phyloP scores from a whole-genome alignment of 2,888 invertebrate species.

The Plusia festucae region DNA sequence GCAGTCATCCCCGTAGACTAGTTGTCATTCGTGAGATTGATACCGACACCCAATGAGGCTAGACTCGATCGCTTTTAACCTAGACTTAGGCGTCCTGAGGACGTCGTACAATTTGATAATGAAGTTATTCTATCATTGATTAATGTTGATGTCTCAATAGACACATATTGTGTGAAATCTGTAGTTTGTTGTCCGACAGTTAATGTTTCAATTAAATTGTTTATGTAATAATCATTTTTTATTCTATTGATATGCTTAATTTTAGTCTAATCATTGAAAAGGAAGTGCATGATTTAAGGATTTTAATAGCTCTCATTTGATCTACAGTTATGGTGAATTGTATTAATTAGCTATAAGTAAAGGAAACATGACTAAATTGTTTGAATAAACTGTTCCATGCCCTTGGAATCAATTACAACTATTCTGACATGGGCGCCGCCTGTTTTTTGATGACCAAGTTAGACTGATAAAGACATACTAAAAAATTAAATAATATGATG shows the following conservation, averaged over 20 bases:
- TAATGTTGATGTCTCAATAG: slow-evolving; percentile 75
- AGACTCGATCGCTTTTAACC: slow-evolving; percentile 63
- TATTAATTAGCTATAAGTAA: slow-evolving; percentile 81
- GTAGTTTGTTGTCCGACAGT: slow-evolving; percentile 88
- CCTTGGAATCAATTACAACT: slow-evolving; percentile 71
- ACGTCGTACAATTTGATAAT: slow-evolving; percentile 60
- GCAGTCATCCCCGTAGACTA: slow-evolving; percentile 73
- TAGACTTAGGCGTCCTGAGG: slow-evolving; percentile 58
- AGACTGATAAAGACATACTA: slow-evolving; percentile 77
- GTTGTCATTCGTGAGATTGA: slow-evolving; percentile 82
- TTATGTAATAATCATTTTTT: slow-evolving; percentile 87
- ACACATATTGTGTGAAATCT: slow-evolving; percentile 77
- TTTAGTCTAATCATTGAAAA: slow-evolving; percentile 84
- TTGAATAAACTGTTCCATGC: slow-evolving; percentile 70
- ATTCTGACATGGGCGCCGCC: slow-evolving; percentile 77
- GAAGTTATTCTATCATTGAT: slow-evolving; percentile 73
- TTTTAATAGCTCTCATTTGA: slow-evolving; percentile 84
- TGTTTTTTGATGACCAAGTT: slow-evolving; percentile 77
- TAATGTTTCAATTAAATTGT: slow-evolving; percentile 87
- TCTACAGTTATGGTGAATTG: slow-evolving; percentile 75
- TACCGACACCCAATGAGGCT: slow-evolving; percentile 66
- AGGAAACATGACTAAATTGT: slow-evolving; percentile 65
- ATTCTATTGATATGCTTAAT: slow-evolving; percentile 88
- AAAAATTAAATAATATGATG: slow-evolving; percentile 64
- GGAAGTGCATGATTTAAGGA: slow-evolving; percentile 83